phyloP scores from a whole-genome alignment of 2,797 vertebrate species.

The Heterohyrax brucei region DNA sequence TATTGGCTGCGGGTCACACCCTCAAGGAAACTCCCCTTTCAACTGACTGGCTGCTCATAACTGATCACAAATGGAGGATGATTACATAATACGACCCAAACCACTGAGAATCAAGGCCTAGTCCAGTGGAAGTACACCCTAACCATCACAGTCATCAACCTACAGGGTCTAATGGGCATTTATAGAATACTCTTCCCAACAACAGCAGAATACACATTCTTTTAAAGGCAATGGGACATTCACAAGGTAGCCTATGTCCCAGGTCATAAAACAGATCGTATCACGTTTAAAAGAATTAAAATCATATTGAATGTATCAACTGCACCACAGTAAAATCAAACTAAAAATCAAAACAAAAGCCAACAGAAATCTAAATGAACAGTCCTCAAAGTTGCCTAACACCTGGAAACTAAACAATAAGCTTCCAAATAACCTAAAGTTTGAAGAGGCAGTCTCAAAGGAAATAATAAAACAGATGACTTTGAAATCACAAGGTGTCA shows the following conservation, averaged over 20 bases:
- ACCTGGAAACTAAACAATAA: slow-evolving; percentile 44
- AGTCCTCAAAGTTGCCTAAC: not conserved
- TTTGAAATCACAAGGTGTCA: not conserved
- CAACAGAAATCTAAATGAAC: too few species aligned
- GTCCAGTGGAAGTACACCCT: too few species aligned
- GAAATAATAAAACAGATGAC: slow-evolving; percentile 19
- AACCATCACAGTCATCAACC: not conserved
- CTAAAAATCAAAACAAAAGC: slow-evolving; percentile 50
- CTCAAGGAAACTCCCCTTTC: too few species aligned
- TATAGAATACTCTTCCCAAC: not conserved
- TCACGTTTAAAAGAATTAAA: not conserved
- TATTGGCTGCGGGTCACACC: too few species aligned
- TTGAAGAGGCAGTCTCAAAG: not conserved
- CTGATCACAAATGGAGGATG: too few species aligned
- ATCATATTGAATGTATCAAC: not conserved
- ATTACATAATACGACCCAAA: too few species aligned
- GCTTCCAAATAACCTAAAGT: slow-evolving; percentile 7
- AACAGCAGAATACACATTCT: not conserved
- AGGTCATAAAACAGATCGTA: slow-evolving; percentile 5
- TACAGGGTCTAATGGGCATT: not conserved
- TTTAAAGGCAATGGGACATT: not conserved
- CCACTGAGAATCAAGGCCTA: too few species aligned
- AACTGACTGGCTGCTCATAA: too few species aligned
- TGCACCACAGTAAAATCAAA: slow-evolving; percentile 10
- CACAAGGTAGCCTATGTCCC: not conserved